Evolutionary conservation across 2,113 vertebrate genomes (phyloP), one percentile per base, ranked within the genome.

Genomic region (Neogobius melanostomus): DNA sequence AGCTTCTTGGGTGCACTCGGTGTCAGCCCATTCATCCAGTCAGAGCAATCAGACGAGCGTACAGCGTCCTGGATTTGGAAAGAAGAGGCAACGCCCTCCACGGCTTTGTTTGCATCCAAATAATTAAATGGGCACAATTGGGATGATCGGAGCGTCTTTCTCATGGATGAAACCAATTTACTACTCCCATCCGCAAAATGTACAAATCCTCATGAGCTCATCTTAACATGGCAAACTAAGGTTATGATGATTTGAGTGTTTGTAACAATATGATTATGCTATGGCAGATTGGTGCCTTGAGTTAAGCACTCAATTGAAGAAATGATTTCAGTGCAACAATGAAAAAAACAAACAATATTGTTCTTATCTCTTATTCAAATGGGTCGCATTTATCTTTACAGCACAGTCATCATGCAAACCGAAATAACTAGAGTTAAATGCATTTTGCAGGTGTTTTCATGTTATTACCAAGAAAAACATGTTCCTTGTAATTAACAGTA

Each of bases 11-110:
- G 68, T 80, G 73, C 79, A 69, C 81, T 82, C 67, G 6, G 9
- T 80, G 80, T 87, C 76, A 68, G 80, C 67, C 73, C 71, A 75
- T 86, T 85, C 81, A 80, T 85, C 73, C 76, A 69, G 72, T 85
- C 74, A 82, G 50, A 75, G 72, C 83, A 80, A 72, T 66, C 74
- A 72, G 82, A 79, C 68, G 42, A 59, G 77, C 76, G 71, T 61
- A 67, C 49, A 77, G 69, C 51, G 63, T 80, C 67, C 49, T 77
- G 71, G 53, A 67, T 85, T 83, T 76, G 73, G 44, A 71, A 49
- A 74, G 77, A 70, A 17, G 72, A 69, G 46, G 68, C 49, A 50
- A 57, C 53, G 69, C 74, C 74, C 73, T 75, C 43, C 53, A 83
- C 28, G 28, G 87, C 71, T 72, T 75, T 60, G 71, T 62, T 54